Evolutionary conservation across 2,888 invertebrate species (phyloP).

Genomic region (Dryobotodes eremita): DNA sequence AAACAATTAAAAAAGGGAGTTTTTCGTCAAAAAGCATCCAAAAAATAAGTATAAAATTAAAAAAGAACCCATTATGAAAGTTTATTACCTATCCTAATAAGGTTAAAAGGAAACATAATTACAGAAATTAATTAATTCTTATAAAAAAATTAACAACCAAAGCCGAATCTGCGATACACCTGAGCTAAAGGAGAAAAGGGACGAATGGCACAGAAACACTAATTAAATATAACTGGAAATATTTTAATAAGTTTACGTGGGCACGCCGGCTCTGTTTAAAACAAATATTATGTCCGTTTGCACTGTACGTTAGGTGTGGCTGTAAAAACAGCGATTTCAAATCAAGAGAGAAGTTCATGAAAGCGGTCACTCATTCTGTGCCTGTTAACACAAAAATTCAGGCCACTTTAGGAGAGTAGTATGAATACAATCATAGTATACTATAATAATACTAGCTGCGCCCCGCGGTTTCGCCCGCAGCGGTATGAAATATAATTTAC

Average conservation of each 20-base stretch:
- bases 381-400: no score
- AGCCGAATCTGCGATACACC: slow-evolving; percentile 78
- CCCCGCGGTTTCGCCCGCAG: no score
- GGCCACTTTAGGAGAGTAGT: no score
- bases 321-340: slow-evolving; percentile 20
- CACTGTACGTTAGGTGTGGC: slow-evolving; percentile 70
- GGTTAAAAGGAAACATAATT: slow-evolving; percentile 53
- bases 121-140: slow-evolving; percentile 56
- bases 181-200: slow-evolving; percentile 79
- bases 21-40: neutral
- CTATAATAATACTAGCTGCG: no score
- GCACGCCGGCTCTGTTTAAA: slow-evolving; percentile 81
- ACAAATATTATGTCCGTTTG: slow-evolving; percentile 88
- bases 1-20: neutral
- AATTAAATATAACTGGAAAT: slow-evolving; percentile 90
- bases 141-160: slow-evolving; percentile 60
- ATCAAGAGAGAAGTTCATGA: neutral
- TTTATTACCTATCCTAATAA: slow-evolving; percentile 41
- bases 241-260: slow-evolving; percentile 90
- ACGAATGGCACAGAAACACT: slow-evolving; percentile 86
- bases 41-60: slow-evolving; percentile 6
- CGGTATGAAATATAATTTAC: no score
- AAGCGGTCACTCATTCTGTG: neutral
- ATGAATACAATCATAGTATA: neutral
- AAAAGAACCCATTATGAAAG: slow-evolving; percentile 12